Evolutionary conservation across 2,113 vertebrate genomes (phyloP), one percentile per base, ranked within the genome.

Genomic region (Zosterops lateralis): DNA sequence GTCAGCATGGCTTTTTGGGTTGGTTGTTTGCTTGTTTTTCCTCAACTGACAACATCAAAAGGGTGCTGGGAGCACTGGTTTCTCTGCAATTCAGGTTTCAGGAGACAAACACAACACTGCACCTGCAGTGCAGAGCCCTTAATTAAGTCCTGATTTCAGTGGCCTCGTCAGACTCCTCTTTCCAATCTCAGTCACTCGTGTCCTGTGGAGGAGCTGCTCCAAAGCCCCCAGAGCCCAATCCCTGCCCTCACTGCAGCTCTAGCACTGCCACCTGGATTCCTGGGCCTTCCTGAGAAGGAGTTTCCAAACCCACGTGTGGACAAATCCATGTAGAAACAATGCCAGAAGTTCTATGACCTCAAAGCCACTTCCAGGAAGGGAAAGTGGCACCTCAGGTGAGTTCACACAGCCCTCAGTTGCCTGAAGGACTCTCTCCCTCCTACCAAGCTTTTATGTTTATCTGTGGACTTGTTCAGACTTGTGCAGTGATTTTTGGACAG

Each of bases 151-250:
- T 42, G n/a, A 5, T 13, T 51, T 24, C 50, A 74, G 42, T 21
- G 70, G 45, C 66, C 54, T 24, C 4, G 2, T 42, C 45, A 21
- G 64, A n/a, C 22, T 15, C 8, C 28, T 24, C 44, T 29, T 32
- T 31, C 9, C 16, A 0, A 7, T 60, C 45, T 15, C 57, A 71
- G 1, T 14, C 6, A 5, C 22, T 58, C 5, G 1, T 42, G 14
- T 70, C 22, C 60, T 5, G 2, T 44, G 18, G 17, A 57, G 65
- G 36, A 92, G 74, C 60, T 2, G 1, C 51, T 68, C 71, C 60
- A 48, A 32, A 78, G 14, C 18, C 16, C 4, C 0, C 3, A 7
- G 10, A 61, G 56, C 28, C 38, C 16, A n/a, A 0, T 3, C 17
- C 2, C 22, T 11, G 36, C 36, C 65, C 60, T 80, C 42, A 4